Evolutionary conservation across 2,888 invertebrate species (phyloP), one percentile per base, ranked within the genome.

Genomic region (Amblyjoppa proteus): DNA sequence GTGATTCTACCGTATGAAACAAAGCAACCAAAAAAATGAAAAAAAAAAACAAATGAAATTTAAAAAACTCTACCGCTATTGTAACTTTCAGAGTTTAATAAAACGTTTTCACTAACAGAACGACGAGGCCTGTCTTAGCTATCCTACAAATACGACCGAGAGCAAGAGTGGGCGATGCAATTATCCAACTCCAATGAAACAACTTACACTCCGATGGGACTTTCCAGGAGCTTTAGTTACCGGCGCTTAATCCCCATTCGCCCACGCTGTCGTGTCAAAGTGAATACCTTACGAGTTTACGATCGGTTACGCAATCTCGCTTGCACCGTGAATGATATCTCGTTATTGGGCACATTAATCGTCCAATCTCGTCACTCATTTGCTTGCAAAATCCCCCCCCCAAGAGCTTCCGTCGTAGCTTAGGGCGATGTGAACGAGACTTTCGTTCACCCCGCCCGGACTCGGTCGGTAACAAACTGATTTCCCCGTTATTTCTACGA

Each of bases 51-150:
- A 84, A 85, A 77, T 83, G 85, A 88, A 83, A 74, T 88, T 81
- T 70, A 88, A 89, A 86, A 71, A 91, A 91, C 90, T 92, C 91
- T 92, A 92, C 90, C 86, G 90, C 92, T 92, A 92, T 92, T 92
- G 92, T 92, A 92, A 92, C 92, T 92, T 92, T 91, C 92, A 92
- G 91, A 92, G 92, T 92, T 92, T 92, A 92, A 92, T 92, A 92
- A 92, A 92, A 92, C 91, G 92, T 92, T 92, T 92, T 92, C 91
- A 92, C 91, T 90, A 91, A 92, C 90, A 91, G 56, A 85, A 83
- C 28, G 20, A 41, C 16, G 73, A 73, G 56, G 7, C 53, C 16
- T 77, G 51, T 76, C 13, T 76, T 76, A 64, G 13, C 41, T 73
- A 34, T 20, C 31, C 56, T n/a, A n/a, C 71, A 20, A 56, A 7